These are phyloP conservation scores for Diadophis punctatus DNA, from an alignment of 2,113 vertebrate genomes.

Conservation along the genomic window DNA sequence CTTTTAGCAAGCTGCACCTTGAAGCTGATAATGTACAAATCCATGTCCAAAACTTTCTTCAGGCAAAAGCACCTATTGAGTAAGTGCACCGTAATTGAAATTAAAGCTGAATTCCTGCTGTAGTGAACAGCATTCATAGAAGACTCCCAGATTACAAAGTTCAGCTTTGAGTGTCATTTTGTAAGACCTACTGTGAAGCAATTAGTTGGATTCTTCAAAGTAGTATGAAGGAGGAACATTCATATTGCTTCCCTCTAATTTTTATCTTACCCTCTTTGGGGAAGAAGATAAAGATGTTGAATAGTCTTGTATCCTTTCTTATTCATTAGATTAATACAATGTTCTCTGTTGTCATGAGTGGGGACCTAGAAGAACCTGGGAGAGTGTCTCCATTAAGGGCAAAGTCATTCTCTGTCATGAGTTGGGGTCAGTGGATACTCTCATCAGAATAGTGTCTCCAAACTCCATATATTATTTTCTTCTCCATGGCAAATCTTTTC, in stretches of 20 bases:
- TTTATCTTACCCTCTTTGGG: not conserved
- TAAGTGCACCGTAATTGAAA: conserved; percentile 22
- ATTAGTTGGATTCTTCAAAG: not conserved
- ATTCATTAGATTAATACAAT: not conserved
- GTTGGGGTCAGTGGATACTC: not conserved
- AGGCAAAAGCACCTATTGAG: conserved; percentile 16
- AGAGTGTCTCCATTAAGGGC: not conserved
- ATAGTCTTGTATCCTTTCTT: not conserved
- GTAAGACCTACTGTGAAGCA: conserved; percentile 6
- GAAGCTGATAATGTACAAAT: not conserved
- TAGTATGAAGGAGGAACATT: not conserved
- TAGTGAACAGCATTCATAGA: conserved; percentile 1
- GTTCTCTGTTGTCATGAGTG: not conserved
- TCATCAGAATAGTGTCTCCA: not conserved
- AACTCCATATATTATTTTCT: not conserved
- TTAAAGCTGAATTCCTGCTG: conserved; percentile 20
- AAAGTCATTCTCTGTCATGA: not conserved
- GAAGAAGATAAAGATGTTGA: not conserved
- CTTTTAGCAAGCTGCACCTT: not conserved
- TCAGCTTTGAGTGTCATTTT: conserved; percentile 3
- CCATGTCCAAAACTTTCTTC: conserved; percentile 2
- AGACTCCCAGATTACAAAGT: conserved; percentile 11
- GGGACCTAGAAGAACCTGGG: not conserved
- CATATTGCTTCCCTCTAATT: not conserved
- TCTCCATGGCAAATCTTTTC: not conserved